These are phyloP conservation scores for Camelus dromedarius DNA, from an alignment of 2,113 vertebrate species.

Conservation along the genomic window DNA sequence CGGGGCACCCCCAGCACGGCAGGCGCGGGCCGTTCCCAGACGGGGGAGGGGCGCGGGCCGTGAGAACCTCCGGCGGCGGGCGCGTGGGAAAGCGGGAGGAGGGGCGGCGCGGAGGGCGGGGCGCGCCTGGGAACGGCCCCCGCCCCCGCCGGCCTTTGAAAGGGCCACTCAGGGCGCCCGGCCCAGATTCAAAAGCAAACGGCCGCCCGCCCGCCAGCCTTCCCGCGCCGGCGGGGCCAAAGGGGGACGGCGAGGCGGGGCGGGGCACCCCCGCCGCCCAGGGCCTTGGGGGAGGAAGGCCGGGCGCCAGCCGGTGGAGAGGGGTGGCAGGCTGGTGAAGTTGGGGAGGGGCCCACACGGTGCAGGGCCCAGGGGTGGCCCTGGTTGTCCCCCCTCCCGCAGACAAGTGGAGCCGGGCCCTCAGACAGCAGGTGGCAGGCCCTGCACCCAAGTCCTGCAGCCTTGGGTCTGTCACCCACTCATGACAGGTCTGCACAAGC, in stretches of 20 bases:
- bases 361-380: not conserved
- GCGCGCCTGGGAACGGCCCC: slow-evolving; percentile 79
- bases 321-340: not conserved
- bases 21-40: slow-evolving; percentile 72
- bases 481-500: too few relatives aligned
- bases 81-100: slow-evolving; percentile 88
- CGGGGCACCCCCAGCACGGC: not conserved
- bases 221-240: slow-evolving; percentile 36
- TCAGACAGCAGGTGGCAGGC: not conserved
- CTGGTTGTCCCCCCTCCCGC: not conserved
- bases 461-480: not conserved
- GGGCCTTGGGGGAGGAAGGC: not conserved
- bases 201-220: slow-evolving; percentile 45
- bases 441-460: too few relatives aligned
- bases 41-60: slow-evolving; percentile 83
- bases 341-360: not conserved
- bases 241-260: not conserved
- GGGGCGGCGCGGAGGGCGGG: slow-evolving; percentile 77
- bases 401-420: not conserved
- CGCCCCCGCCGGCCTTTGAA: slow-evolving; percentile 74
- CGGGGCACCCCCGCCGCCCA: not conserved
- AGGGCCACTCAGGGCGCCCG: slow-evolving; percentile 78
- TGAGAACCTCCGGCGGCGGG: slow-evolving; percentile 85
- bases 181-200: slow-evolving; percentile 82
- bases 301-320: not conserved